These are phyloP conservation scores for Centropyge bicolor DNA, from an alignment of 2,797 vertebrate species.

Conservation along the genomic window DNA sequence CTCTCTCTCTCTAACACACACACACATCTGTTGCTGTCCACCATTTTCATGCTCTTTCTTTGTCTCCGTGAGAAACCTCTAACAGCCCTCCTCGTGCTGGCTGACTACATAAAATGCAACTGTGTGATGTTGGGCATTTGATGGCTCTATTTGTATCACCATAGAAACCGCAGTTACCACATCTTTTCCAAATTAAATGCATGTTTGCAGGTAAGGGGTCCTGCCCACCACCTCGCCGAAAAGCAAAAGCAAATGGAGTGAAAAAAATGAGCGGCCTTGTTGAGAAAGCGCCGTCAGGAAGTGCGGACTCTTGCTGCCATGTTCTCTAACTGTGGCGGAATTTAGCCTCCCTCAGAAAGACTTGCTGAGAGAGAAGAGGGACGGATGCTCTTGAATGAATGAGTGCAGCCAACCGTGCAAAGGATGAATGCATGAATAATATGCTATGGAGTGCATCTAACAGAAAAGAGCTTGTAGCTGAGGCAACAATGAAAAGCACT, in stretches of 20 bases:
- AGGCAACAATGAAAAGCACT: slow-evolving; percentile 42
- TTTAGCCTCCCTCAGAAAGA: slow-evolving; percentile 44
- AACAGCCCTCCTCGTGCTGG: slow-evolving; percentile 42
- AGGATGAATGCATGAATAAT: slow-evolving; percentile 61
- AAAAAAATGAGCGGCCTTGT: slow-evolving; percentile 15
- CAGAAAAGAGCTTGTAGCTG: slow-evolving; percentile 46
- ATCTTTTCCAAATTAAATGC: slow-evolving; percentile 24
- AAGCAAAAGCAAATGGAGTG: background rate
- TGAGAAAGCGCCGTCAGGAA: slow-evolving; percentile 2
- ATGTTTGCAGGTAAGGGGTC: slow-evolving; percentile 6
- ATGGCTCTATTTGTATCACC: slow-evolving; percentile 39
- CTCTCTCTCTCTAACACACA: background rate
- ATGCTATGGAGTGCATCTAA: slow-evolving; percentile 32
- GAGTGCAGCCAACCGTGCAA: slow-evolving; percentile 47
- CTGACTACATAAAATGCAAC: slow-evolving; percentile 39
- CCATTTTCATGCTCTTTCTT: slow-evolving; percentile 54
- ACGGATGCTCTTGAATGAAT: slow-evolving; percentile 42
- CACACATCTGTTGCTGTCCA: slow-evolving; percentile 60
- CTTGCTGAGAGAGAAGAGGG: slow-evolving; percentile 12
- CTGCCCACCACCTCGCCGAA: background rate
- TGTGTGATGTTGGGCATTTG: slow-evolving; percentile 41
- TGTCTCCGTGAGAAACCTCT: slow-evolving; percentile 46
- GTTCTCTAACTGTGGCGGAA: slow-evolving; percentile 33
- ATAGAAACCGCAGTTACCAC: slow-evolving; percentile 55
- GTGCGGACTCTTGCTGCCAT: slow-evolving; percentile 42